phyloP scores from a whole-genome alignment of 2,888 invertebrate species.

The Ommatoiulus sabulosus region DNA sequence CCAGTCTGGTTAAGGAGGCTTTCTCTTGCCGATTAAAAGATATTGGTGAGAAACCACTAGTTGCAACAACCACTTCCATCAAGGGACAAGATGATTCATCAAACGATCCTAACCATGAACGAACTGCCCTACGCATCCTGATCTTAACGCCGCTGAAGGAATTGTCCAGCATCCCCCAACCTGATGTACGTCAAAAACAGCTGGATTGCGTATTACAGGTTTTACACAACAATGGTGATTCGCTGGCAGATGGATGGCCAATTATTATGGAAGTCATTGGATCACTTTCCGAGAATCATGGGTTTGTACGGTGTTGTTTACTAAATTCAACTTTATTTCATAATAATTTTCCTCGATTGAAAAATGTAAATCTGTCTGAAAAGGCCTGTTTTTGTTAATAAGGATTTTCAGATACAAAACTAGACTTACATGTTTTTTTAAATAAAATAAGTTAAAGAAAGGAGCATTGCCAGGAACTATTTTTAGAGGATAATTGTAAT shows the following conservation, averaged over 20 bases:
- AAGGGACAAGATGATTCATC: not conserved
- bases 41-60: not conserved
- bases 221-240: conserved; percentile 92
- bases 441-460: too few species aligned
- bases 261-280: conserved; percentile 93
- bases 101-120: not conserved
- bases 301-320: conserved; percentile 74
- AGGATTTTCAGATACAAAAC: too few species aligned
- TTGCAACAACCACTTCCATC: not conserved
- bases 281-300: conserved; percentile 93
- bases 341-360: too few species aligned
- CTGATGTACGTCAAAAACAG: conserved; percentile 94
- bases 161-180: conserved; percentile 87
- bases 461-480: too few species aligned
- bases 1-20: conserved; percentile 91
- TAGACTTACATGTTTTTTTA: too few species aligned
- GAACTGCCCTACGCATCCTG: conserved; percentile 69
- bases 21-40: conserved; percentile 75
- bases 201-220: conserved; percentile 93
- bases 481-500: too few species aligned
- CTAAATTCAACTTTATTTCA: too few species aligned
- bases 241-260: conserved; percentile 94
- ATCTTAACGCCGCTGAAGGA: conserved; percentile 91
- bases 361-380: too few species aligned
- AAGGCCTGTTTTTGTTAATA: too few species aligned